Base-by-base conservation (phyloP, 2,888 invertebrate genomes). In the Syrista parreyssii region DNA sequence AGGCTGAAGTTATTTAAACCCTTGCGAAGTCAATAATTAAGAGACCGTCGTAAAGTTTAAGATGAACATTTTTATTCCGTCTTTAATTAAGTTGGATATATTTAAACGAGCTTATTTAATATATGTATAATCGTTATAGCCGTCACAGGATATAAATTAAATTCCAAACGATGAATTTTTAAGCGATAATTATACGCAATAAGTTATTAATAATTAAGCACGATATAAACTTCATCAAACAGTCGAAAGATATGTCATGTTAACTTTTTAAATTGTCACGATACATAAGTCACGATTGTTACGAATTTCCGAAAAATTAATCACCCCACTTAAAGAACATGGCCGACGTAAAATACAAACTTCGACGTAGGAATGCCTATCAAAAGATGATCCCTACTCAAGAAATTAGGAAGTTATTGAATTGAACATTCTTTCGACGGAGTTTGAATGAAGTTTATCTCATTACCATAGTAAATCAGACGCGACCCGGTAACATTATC, bases 321-420 rank as follows among this genome's bases (percentile, higher is more conserved):
- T 55, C 23, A 55, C 23, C 23, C 55, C 23, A 55, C 55, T 55
- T 23, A 23, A 15, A 55, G 9, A 55, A 23, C 23, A 9, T 55
- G 23, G 55, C 55, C 55, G 55, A 9, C 55, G 9, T 55, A 55
- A 23, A 55, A 23, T 55, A 55, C 55, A 23, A 55, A 55, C 15
- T 55, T 55, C 23, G 23, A 55, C 55, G 55, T 15, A 55, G 23
- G 55, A 55, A 55, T 55, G 6, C 55, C 55, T 55, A 23, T 55
- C 23, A 23, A 55, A 23, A 40, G 55, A 23, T 23, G 2, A 23
- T 2, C 23, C 55, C 23, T 9, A 23, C 23, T 55, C 55, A 9
- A 71, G 32, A 71, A 33, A 71, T 71, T 71, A 15, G 71, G 71
- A 31, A 71, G 15, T 71, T 71, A 71, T 71, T 71, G 71, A 71